Percentiles rank a stretch among this genome's conserved stretches.
Evolutionary conservation across 30 jellyfish, hydroid and myxozoan genomes (phyloP).

Genomic region (Turritopsis dohrnii): DNA sequence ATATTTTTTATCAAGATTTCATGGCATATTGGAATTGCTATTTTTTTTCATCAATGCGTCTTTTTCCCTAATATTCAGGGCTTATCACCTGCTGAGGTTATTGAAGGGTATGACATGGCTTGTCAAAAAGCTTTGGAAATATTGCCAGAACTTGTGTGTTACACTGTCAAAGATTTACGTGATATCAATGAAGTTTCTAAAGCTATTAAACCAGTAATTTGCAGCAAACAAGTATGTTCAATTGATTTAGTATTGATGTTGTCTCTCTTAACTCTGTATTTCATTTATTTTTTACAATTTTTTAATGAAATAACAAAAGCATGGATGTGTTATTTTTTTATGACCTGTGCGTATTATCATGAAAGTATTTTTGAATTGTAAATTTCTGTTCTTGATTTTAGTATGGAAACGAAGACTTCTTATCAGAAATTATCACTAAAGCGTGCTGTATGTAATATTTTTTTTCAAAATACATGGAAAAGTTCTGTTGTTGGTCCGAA

Average conservation of each 20-base stretch:
- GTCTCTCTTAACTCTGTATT: not conserved
- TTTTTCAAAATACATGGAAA: not conserved
- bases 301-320: not conserved
- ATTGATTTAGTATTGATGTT: not conserved
- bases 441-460: conserved; percentile 82
- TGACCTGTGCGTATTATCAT: not conserved
- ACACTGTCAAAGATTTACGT: conserved; percentile 62
- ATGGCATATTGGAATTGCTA: too few relatives aligned
- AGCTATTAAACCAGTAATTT: conserved; percentile 60
- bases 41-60: too few relatives aligned
- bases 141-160: conserved; percentile 72
- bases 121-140: conserved; percentile 73
- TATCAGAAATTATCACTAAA: conserved; percentile 71
- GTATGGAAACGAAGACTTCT: conserved; percentile 95
- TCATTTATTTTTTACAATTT: not conserved
- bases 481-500: not conserved
- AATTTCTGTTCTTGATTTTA: conserved; percentile 26
- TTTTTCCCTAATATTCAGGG: too few relatives aligned
- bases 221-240: conserved; percentile 81
- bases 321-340: not conserved
- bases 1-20: too few relatives aligned
- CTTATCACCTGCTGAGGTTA: conserved; percentile 87
- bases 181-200: conserved; percentile 56
- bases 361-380: too few relatives aligned
- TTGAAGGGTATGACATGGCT: conserved; percentile 90